Base-by-base conservation (phyloP, 2,113 vertebrate species). In the Paracanthobrama guichenoti region DNA sequence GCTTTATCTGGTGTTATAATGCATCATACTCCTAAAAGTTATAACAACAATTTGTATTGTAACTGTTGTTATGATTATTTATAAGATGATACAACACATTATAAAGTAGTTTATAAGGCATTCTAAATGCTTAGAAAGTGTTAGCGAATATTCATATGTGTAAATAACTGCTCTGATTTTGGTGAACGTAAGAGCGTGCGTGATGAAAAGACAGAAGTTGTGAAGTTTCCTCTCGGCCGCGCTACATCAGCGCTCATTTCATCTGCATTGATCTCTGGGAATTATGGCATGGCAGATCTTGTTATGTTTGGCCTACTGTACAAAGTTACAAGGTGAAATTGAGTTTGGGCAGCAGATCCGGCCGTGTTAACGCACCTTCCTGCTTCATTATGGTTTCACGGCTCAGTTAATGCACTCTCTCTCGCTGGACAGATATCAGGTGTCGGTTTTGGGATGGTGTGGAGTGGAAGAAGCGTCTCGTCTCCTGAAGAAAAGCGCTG, bases 391-490 rank as follows among this genome's bases (percentile, higher is more conserved):
- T 46, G 85, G 83, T 71, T 84, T 84, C 75, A 77, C 50, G 39
- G 77, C 78, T 76, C 48, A 11, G 69, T 74, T 88, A 88, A 88
- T 88, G 84, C 67, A 86, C 60, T 88, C 79, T 75, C 73, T 79
- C 66, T 6, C 48, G 44, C 44, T 50, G 48, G 16, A 53, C 16
- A 6, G 53, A 39, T 85, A 87, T 87, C 86, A 74, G 79, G 55
- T 87, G 28, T 84, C 86, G 24, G 48, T 7, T 77, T 80, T 72
- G 72, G 78, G 48, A 16, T 7, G 26, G 42, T 2, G 53, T 44
- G 20, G 74, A 86, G 75, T 24, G 62, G 76, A 85, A 39, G 39
- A 39, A 72, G 76, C n/a, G 55, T 11, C 81, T 46, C 44, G 66
- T 11, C 81, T n/a, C 59, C 73, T 42, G 59, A 64, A 50, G n/a